Conservation (phyloP, 2,888 invertebrate genomes). For the Pyralis farinalis region DNA sequence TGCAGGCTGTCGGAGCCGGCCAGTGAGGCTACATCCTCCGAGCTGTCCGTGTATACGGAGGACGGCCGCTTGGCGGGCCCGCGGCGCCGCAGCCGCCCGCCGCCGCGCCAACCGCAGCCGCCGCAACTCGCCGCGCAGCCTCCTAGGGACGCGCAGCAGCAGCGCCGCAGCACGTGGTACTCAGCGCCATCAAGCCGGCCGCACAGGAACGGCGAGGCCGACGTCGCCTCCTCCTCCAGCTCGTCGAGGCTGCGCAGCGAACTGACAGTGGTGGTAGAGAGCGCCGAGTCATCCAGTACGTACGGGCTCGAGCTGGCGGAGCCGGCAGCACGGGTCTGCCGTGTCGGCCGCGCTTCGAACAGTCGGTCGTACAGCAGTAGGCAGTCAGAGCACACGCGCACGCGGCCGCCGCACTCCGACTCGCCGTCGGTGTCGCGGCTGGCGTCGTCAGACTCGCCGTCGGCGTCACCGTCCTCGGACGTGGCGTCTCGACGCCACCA, state of each 20-base stretch:
- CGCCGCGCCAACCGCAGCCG: slow-evolving; percentile 39
- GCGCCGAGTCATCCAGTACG: slow-evolving; percentile 81
- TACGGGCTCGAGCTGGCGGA: slow-evolving; percentile 77
- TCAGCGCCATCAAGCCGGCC: slow-evolving; percentile 36
- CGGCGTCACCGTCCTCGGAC: slow-evolving; percentile 23
- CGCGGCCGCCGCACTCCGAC: slow-evolving; percentile 21
- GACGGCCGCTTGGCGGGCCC: slow-evolving; percentile 85
- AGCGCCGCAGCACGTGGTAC: slow-evolving; percentile 53
- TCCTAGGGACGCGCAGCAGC: slow-evolving; percentile 56
- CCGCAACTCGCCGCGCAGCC: slow-evolving; percentile 37
- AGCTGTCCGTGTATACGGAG: slow-evolving; percentile 93
- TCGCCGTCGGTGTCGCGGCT: slow-evolving; percentile 25
- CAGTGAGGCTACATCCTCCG: slow-evolving; percentile 91
- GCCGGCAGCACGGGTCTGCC: slow-evolving; percentile 30
- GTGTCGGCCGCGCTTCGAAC: slow-evolving; percentile 28
- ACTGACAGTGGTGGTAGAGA: too few species aligned
- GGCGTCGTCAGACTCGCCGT: slow-evolving; percentile 24
- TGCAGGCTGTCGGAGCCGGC: slow-evolving; percentile 88
- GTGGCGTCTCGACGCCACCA: slow-evolving; percentile 53
- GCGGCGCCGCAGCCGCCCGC: slow-evolving; percentile 38
- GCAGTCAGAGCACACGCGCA: slow-evolving; percentile 43
- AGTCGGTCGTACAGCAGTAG: slow-evolving; percentile 51
- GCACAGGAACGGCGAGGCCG: slow-evolving; percentile 45
- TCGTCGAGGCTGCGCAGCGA: slow-evolving; percentile 81
- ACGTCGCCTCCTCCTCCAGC: slow-evolving; percentile 15